Evolutionary conservation across 2,888 invertebrate species (phyloP).

Genomic region (Eumacrocentrus americanus): DNA sequence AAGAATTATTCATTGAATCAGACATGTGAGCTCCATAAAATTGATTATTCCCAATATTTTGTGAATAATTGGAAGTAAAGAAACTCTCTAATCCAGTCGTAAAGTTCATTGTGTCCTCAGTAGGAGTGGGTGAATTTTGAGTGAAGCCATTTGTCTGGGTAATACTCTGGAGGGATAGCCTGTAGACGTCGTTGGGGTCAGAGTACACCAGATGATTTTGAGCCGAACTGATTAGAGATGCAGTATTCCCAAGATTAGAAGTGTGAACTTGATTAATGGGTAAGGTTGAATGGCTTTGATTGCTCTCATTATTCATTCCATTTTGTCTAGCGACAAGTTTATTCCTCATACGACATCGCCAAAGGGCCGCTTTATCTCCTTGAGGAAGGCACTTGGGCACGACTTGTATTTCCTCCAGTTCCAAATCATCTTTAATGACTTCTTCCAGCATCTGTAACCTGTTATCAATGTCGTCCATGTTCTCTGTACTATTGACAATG

Average conservation of each 20-base stretch:
- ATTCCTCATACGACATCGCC: conserved; percentile 6
- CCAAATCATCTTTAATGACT: conserved; percentile 37
- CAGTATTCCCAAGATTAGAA: conserved; percentile 26
- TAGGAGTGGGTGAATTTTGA: conserved; percentile 19
- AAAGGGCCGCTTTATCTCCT: conserved; percentile 8
- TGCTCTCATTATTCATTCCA: not conserved
- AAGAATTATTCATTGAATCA: conserved; percentile 4
- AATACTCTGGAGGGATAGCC: conserved; percentile 27
- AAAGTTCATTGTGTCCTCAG: conserved; percentile 26
- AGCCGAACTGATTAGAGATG: conserved; percentile 25
- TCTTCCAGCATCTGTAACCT: conserved; percentile 48
- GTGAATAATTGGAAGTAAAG: conserved; percentile 18
- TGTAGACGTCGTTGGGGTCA: conserved; percentile 17
- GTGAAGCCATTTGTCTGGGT: conserved; percentile 18
- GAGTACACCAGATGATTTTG: conserved; percentile 29
- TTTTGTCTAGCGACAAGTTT: conserved; percentile 1
- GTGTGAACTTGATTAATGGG: conserved; percentile 23
- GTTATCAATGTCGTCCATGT: conserved; percentile 37
- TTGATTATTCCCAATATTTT: not conserved
- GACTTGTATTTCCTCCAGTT: conserved; percentile 41
- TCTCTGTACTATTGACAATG: conserved; percentile 38
- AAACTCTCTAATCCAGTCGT: conserved; percentile 28
- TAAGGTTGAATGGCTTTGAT: conserved; percentile 6
- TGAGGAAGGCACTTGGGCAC: conserved; percentile 35
- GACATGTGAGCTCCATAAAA: not conserved